Conservation (phyloP, 2,113 vertebrate species). For the Romanogobio albipinnatus region DNA sequence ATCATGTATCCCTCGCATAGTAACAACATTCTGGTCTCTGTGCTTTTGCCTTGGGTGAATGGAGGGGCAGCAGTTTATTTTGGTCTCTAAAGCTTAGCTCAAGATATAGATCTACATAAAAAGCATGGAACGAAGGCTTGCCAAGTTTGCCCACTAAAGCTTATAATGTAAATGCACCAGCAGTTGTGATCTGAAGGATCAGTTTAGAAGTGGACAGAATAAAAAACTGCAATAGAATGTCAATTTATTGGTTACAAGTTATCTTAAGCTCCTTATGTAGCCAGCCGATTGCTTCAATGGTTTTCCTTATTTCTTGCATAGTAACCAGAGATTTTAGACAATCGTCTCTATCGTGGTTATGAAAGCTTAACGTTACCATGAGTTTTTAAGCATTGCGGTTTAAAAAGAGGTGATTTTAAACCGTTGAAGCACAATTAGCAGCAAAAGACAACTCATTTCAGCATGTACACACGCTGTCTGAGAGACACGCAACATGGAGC, state of each 20-base stretch:
- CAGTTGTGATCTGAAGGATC: not conserved
- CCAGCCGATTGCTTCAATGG: not conserved
- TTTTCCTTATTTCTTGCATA: not conserved
- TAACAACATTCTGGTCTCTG: slow-evolving; percentile 64
- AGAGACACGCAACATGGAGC: too few relatives aligned
- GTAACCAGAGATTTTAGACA: not conserved
- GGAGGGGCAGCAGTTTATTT: slow-evolving; percentile 36
- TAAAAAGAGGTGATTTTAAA: too few relatives aligned
- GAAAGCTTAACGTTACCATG: too few relatives aligned
- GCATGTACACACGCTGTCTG: too few relatives aligned
- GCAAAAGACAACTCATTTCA: too few relatives aligned
- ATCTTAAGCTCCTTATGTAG: slow-evolving; percentile 14
- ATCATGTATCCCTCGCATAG: slow-evolving; percentile 62
- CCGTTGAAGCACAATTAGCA: too few relatives aligned
- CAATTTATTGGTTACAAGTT: not conserved
- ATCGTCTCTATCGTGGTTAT: too few relatives aligned
- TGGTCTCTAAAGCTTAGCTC: slow-evolving; percentile 25
- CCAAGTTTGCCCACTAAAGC: slow-evolving; percentile 1
- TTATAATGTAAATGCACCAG: slow-evolving; percentile 27
- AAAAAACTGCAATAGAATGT: slow-evolving; percentile 5
- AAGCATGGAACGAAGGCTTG: slow-evolving; percentile 8
- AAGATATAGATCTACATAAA: slow-evolving; percentile 21
- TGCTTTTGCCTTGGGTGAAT: slow-evolving; percentile 62
- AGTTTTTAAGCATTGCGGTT: too few relatives aligned
- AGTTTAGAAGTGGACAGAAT: not conserved